Percentiles rank a stretch among this genome's conserved stretches.
phyloP scores from a whole-genome alignment of 2,888 invertebrate genomes.

The Orthosia gothica region DNA sequence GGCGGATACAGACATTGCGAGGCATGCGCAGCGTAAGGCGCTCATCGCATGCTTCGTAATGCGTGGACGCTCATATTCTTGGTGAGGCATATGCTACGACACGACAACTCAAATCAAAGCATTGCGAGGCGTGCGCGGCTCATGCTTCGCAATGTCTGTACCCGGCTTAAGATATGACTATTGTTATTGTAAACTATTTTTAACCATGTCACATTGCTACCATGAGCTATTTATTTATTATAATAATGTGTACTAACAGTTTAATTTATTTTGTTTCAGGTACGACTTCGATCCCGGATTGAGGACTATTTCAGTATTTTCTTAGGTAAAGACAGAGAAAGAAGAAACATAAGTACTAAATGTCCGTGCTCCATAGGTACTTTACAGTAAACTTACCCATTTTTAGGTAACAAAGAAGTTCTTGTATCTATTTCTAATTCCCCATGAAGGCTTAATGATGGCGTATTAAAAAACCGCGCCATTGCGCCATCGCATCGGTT shows the following conservation, averaged over 20 bases:
- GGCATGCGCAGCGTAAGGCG: no score
- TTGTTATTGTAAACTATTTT: neutral
- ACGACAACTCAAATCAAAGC: no score
- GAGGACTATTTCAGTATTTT: neutral
- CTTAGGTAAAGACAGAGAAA: neutral
- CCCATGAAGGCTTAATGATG: constrained; percentile 74
- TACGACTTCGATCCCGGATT: constrained; percentile 5
- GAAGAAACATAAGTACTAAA: no score
- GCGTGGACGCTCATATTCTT: no score
- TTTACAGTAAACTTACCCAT: neutral
- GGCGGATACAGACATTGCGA: no score
- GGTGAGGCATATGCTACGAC: no score
- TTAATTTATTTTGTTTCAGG: constrained; percentile 54
- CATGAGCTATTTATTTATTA: neutral
- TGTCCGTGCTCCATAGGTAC: no score
- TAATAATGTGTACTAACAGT: neutral
- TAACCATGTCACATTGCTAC: neutral
- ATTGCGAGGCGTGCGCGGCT: no score
- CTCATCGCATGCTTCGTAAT: no score
- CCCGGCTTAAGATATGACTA: neutral
- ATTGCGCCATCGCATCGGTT: constrained; percentile 76
- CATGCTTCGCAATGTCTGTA: no score
- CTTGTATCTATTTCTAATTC: constrained; percentile 2
- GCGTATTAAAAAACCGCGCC: constrained; percentile 78
- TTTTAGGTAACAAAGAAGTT: neutral